A percentile compares a stretch with the other conserved stretches of the same genome.
Conservation (phyloP, 2,797 vertebrate species). For the Peromyscus attwateri region DNA sequence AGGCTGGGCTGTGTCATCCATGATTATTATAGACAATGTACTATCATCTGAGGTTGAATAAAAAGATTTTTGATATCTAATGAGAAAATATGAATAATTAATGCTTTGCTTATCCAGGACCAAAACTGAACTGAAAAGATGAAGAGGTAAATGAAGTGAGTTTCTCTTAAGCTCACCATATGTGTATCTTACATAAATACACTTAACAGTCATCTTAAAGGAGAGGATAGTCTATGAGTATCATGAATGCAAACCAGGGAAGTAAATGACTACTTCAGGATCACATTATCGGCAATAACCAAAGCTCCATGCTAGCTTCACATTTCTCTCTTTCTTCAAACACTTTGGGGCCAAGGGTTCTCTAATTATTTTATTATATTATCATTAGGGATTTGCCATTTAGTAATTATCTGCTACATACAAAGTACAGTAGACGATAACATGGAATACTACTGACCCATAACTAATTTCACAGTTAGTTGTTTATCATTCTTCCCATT, state of each 20-base stretch:
- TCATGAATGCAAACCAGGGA: not conserved
- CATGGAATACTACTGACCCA: not conserved
- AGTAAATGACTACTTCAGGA: not conserved
- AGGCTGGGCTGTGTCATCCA: not conserved
- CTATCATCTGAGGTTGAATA: not conserved
- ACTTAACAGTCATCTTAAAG: not conserved
- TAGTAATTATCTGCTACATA: not conserved
- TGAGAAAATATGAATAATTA: not conserved
- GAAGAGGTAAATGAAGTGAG: not conserved
- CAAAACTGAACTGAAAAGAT: conserved; percentile 18
- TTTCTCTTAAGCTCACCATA: not conserved
- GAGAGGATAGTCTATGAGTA: not conserved
- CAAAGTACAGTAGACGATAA: not conserved
- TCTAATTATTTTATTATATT: not conserved
- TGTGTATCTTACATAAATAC: not conserved
- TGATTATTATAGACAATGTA: not conserved
- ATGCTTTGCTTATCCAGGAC: not conserved
- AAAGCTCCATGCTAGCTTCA: not conserved
- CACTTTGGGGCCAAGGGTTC: not conserved
- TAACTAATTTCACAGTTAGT: not conserved
- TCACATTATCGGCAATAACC: not conserved
- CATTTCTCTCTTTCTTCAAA: not conserved
- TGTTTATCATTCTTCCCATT: not conserved
- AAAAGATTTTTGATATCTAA: not conserved
- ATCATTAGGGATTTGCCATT: not conserved